Conservation (phyloP, 2,888 invertebrate species). For the Ferrisia virgata region DNA sequence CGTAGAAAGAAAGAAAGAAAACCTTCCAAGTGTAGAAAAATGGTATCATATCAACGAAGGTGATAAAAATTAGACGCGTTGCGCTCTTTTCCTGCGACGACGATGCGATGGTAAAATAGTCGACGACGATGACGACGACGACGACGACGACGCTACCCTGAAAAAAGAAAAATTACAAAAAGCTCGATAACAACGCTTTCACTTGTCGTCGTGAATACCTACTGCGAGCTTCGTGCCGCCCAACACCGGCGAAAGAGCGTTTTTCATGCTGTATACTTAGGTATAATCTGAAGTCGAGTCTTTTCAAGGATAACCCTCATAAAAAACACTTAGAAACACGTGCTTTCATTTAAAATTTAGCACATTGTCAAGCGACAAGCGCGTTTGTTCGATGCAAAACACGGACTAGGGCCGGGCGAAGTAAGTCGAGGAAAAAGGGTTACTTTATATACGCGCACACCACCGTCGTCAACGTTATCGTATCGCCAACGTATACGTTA, state of each 20-base stretch:
- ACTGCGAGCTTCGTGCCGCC: too few species aligned
- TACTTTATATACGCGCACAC: background rate
- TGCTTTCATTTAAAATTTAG: constrained; percentile 16
- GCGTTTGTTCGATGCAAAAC: constrained; percentile 2
- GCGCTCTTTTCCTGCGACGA: background rate
- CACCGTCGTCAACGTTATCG: background rate
- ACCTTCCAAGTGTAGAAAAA: background rate
- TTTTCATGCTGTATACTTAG: background rate
- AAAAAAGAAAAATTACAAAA: background rate
- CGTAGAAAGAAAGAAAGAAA: too few species aligned
- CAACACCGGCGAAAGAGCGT: background rate
- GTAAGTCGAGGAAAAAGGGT: background rate
- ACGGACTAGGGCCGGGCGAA: background rate
- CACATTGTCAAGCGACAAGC: constrained; percentile 8
- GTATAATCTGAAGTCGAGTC: constrained; percentile 10
- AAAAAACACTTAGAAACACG: constrained; percentile 15
- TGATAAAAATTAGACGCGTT: background rate
- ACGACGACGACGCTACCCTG: too few species aligned
- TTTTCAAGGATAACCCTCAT: constrained; percentile 10
- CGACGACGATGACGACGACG: too few species aligned
- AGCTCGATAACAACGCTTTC: background rate
- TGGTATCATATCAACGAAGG: background rate
- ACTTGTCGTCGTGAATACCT: background rate
- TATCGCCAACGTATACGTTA: too few species aligned
- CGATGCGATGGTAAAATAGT: background rate